Percentiles rank a stretch among this genome's conserved stretches.
phyloP scores from a whole-genome alignment of 2,797 vertebrate genomes.

The Heterohyrax brucei region DNA sequence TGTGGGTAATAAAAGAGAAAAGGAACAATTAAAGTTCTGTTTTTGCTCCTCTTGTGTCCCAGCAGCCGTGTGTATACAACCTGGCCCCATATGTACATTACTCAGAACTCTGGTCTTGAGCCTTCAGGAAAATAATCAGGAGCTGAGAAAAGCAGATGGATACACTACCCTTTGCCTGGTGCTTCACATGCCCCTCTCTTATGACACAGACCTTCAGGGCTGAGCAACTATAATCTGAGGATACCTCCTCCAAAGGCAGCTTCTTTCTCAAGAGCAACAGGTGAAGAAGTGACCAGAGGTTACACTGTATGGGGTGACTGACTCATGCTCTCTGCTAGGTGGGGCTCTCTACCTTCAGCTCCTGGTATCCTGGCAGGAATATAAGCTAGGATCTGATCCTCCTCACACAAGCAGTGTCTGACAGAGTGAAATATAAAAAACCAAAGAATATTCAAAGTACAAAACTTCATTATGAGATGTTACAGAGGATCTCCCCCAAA shows the following conservation, averaged over 20 bases:
- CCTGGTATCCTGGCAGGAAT: not conserved
- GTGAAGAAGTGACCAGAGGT: not conserved
- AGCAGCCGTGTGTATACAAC: not conserved
- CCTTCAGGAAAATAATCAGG: not conserved
- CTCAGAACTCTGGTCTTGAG: not conserved
- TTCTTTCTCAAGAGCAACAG: conserved; percentile 1
- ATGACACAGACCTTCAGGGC: not conserved
- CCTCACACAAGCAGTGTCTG: not conserved
- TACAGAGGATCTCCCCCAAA: not conserved
- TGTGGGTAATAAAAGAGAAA: not conserved
- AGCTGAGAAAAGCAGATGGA: not conserved
- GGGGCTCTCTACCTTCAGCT: not conserved
- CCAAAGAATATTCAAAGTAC: not conserved
- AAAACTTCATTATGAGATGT: not conserved
- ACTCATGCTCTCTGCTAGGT: not conserved
- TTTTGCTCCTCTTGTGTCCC: not conserved
- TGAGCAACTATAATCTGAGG: not conserved
- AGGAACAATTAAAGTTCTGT: not conserved
- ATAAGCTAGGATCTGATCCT: not conserved
- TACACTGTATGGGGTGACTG: not conserved
- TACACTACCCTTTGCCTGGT: not conserved
- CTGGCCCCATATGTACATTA: not conserved
- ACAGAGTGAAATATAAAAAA: conserved; percentile 6
- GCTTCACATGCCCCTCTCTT: not conserved
- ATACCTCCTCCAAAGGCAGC: not conserved